Base-by-base conservation (phyloP, 2,113 vertebrate species). In the Polypterus senegalus region DNA sequence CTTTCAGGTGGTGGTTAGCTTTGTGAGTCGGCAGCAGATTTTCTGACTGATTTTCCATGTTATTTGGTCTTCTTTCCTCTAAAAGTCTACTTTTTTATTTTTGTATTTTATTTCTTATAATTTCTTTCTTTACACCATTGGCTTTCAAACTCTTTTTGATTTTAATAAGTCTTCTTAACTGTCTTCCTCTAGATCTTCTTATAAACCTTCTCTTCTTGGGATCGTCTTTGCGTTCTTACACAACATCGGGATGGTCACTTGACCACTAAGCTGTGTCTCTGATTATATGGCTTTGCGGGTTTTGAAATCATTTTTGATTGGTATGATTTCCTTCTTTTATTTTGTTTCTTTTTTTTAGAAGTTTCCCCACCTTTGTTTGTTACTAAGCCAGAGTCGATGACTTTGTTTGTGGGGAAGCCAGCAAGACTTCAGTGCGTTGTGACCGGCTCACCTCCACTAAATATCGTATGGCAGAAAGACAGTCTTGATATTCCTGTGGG, bases 381-480 rank as follows among this genome's bases (percentile, higher is more conserved):
- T 71, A 89, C 89, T 81, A 92, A 92, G 84, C 93, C 91, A 68
- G 94, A 98, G 64, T 82, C 91, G 69, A 72, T 97, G 78, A 94
- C 85, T 56, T 88, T 92, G 76, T 98, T 86, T 79, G 89, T 93
- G 88, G 92, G 92, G 59, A 97, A 97, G 82, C 81, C 74, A 71
- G 90, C 87, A 61, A 86, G 85, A 74, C 87, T 99, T 74, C 88
- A 92, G 67, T 96, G 90, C 74, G 90, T 86, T 46, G 88, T 98
- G 71, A 82, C 85, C 81, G 95, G 94, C 59, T 93, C 93, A 55
- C 86, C 88, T 0, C 86, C 93, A 70, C 93, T 98, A 59, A 91
- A 93, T 5, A 66, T 92, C 65, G 79, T 87, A 73, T 98, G 95
- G 95, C 94, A 94, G 76, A 99, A 96, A 79, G 92, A 96, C 69